phyloP scores from a whole-genome alignment of 2,888 invertebrate genomes.

The Watsonalla cultraria region DNA sequence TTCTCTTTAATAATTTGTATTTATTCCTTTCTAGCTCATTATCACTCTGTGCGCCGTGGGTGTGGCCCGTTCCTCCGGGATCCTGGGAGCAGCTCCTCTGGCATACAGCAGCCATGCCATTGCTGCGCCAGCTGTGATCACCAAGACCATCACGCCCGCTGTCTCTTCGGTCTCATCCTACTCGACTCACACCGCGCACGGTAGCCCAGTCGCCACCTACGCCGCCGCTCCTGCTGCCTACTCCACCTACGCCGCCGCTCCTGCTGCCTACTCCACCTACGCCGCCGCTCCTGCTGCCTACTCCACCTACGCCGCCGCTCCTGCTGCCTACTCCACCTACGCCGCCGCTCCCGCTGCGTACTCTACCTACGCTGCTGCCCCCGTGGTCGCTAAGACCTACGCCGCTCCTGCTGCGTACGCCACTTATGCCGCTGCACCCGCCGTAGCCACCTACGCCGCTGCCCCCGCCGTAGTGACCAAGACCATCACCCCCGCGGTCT shows the following conservation, averaged over 20 bases:
- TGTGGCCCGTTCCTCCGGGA: slow-evolving; percentile 76
- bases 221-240: slow-evolving; percentile 32
- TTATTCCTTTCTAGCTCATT: slow-evolving; percentile 62
- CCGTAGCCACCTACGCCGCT: slow-evolving; percentile 63
- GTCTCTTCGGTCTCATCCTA: slow-evolving; percentile 45
- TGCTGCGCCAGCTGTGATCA: slow-evolving; percentile 53
- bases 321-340: slow-evolving; percentile 40
- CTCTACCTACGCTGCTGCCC: slow-evolving; percentile 38
- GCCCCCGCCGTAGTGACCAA: slow-evolving; percentile 42
- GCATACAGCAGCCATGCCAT: slow-evolving; percentile 66
- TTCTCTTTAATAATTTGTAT: slow-evolving; percentile 1
- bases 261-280: slow-evolving; percentile 41
- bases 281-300: slow-evolving; percentile 23
- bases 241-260: slow-evolving; percentile 43
- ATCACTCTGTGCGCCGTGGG: slow-evolving; percentile 80
- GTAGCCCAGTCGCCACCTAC: slow-evolving; percentile 36
- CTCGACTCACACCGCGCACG: slow-evolving; percentile 41
- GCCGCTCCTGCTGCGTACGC: slow-evolving; percentile 37
- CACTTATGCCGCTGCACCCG: slow-evolving; percentile 37
- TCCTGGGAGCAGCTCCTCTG: slow-evolving; percentile 65
- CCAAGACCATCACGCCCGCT: slow-evolving; percentile 57
- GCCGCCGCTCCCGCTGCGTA: slow-evolving; percentile 54
- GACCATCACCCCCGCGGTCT: slow-evolving; percentile 39
- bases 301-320: slow-evolving; percentile 32
- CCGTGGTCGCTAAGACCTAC: slow-evolving; percentile 64